Base-by-base conservation (phyloP, 2,113 vertebrate species). In the Smithornis capensis region DNA sequence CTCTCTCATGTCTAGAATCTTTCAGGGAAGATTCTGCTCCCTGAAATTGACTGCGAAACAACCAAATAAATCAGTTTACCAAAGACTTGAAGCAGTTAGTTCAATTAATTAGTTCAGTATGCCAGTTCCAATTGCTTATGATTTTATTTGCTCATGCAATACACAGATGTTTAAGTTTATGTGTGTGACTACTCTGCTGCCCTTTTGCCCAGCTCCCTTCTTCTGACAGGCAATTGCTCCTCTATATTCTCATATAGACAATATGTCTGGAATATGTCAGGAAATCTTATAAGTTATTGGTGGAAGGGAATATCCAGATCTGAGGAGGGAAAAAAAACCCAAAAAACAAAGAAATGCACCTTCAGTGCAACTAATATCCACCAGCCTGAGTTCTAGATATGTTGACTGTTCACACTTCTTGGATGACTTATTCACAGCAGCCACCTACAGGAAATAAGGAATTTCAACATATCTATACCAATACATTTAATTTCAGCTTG, bases 391-490 rank as follows among this genome's bases (percentile, higher is more conserved):
- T 21, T 25, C 47, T 37, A 40, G 11, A 5, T 23, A 4, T 7
- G 7, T 19, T 84, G 45, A 5, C 23, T 80, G 5, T 12, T 79
- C 59, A 47, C 40, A 78, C 3, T 71, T 73, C 68, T 62, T 91
- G 37, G 23, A 89, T 67, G 35, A 5, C 2, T 47, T 69, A 22
- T 57, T 77, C 47, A 56, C 27, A 81, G 47, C n/a, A 67, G 27
- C 13, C 35, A 80, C 29, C 18, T 38, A 15, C 31, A 70, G 50
- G 78, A 70, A 81, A 56, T 7, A 31, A 77, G 28, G 44, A 59
- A 23, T 10, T 38, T 49, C 40, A 70, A 18, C 12, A 16, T 2
- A 1, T 12, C 47, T 0, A 0, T 28, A 69, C 16, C 86, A 83
- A 74, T 9, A 62, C 16, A 5, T 19, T 1, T 5, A n/a, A 86